These are phyloP conservation scores for Microcebus griseorufus DNA, from an alignment of 2,113 vertebrate genomes.

Conservation along the genomic window DNA sequence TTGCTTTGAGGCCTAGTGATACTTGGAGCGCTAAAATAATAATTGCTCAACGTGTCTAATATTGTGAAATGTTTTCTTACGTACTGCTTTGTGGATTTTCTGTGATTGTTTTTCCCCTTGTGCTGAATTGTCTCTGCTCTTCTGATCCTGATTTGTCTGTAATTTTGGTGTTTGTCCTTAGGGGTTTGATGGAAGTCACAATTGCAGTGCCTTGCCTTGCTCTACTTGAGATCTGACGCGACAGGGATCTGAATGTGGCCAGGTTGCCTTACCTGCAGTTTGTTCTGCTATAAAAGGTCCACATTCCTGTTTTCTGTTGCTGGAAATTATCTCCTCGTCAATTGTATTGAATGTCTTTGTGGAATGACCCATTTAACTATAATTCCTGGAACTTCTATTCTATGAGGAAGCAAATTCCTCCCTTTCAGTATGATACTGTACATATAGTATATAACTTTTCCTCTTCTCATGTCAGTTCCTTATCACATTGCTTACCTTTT, in stretches of 20 bases:
- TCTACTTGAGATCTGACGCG: neutral
- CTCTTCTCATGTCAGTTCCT: neutral
- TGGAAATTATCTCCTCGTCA: neutral
- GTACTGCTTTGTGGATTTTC: neutral
- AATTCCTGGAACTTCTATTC: neutral
- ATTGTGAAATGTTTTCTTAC: neutral
- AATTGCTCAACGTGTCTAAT: neutral
- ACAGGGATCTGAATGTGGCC: neutral
- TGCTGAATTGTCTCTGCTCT: neutral
- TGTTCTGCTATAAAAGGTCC: neutral
- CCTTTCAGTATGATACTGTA: neutral
- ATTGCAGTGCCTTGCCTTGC: neutral
- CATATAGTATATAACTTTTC: neutral
- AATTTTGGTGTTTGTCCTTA: neutral
- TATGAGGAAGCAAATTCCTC: neutral
- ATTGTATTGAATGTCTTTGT: neutral
- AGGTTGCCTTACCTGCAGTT: neutral
- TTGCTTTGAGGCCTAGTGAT: neutral
- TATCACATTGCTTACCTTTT: neutral
- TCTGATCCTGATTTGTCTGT: neutral
- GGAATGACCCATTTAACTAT: neutral
- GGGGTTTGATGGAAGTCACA: neutral
- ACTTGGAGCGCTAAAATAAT: neutral
- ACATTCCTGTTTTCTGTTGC: neutral
- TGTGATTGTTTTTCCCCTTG: rapidly evolving